Evolutionary conservation across 2,888 invertebrate species (phyloP).

Genomic region (Dinocampus coccinellae): DNA sequence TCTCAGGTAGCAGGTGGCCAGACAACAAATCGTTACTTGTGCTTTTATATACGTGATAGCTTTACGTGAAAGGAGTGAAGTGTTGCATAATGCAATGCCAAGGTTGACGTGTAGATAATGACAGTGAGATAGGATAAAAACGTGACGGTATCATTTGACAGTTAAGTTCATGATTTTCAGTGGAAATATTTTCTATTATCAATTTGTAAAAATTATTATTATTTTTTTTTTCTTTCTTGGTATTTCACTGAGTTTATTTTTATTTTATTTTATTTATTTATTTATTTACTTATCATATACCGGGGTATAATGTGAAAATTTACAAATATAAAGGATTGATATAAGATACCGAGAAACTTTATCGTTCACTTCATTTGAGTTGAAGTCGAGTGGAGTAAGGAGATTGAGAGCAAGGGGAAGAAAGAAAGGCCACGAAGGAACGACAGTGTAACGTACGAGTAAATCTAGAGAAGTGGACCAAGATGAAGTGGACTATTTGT

Average conservation of each 20-base stretch:
- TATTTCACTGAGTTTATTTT: too few relatives aligned
- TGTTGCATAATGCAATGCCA: conserved; percentile 18
- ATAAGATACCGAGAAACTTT: neutral
- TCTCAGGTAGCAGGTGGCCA: conserved; percentile 39
- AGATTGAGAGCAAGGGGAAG: neutral
- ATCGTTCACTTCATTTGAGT: neutral
- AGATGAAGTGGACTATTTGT: conserved; percentile 29
- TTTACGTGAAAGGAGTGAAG: conserved; percentile 14
- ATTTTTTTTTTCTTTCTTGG: neutral
- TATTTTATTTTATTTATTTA: too few relatives aligned
- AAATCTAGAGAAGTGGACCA: conserved; percentile 8
- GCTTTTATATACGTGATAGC: conserved; percentile 31
- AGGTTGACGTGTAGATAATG: conserved; percentile 8
- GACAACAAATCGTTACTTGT: conserved; percentile 42
- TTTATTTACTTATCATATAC: too few relatives aligned
- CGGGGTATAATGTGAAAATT: neutral
- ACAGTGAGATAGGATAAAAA: conserved; percentile 15
- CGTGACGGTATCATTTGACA: neutral
- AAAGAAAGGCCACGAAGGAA: neutral
- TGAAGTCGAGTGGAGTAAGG: neutral
- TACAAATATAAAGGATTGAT: neutral
- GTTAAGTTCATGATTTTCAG: neutral
- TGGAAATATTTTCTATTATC: neutral
- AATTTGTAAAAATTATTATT: neutral
- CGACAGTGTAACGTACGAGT: conserved; percentile 10